Evolutionary conservation across 2,113 vertebrate genomes (phyloP), one percentile per base, ranked within the genome.

Genomic region (Megatriorchis doriae): DNA sequence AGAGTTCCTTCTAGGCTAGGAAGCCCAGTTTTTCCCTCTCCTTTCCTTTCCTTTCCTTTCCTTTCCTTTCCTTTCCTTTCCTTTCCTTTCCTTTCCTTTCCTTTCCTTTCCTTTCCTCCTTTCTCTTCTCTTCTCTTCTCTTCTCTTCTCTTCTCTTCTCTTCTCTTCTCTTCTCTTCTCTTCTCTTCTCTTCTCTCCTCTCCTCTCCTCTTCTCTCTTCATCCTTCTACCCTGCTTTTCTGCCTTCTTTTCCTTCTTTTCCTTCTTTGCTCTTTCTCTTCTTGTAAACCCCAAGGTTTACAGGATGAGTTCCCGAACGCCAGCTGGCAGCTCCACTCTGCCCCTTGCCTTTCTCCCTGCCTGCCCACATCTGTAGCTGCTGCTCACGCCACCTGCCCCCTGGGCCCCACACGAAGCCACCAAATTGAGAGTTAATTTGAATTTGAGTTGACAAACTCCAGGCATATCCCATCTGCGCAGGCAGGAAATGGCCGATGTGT

Each of bases 391-490:
- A 63, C 61, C 77, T 82, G 86, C 63, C 74, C 84, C 45, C 7
- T 0, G 18, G 79, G 91, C 95, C 96, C 34, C 94, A 89, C 94
- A 95, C 85, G 73, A 96, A 97, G 94, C 88, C 95, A 80, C 93
- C 56, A 84, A 92, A 96, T 94, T 93, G 81, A 53, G 91, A 96
- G 52, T 95, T 97, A 96, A 96, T 96, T 97, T 96, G 94, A 96
- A 96, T 94, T 85, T 89, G 70, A 95, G 93, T 73, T 96, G 96
- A 96, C 90, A 73, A 94, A 96, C 79, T 96, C 93, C 97, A 97
- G 94, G 94, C 94, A 10, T 81, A 90, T 38, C 83, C 93, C 91
- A 94, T 95, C 93, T 91, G 92, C 1, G 0, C 34, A 8, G 52
- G 82, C 97, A 97, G 97, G 97, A 97, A 96, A 95, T 50, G 83